These are phyloP conservation scores for Esperia sulphurella DNA, from an alignment of 2,888 invertebrate species.

Conservation along the genomic window DNA sequence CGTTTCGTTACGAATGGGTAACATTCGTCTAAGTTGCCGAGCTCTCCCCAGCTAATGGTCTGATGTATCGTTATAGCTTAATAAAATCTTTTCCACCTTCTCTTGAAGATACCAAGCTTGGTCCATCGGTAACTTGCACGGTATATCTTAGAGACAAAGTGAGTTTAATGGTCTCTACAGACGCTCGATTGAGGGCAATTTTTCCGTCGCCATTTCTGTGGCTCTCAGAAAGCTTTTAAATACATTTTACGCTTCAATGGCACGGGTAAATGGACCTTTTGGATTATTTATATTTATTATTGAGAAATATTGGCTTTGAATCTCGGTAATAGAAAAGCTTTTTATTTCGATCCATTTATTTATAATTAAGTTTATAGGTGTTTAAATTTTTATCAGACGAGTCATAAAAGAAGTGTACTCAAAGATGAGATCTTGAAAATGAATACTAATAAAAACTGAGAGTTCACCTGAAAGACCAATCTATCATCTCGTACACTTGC, in stretches of 20 bases:
- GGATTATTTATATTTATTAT: constrained; percentile 12
- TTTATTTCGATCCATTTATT: neutral
- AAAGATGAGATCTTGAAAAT: too few relatives aligned
- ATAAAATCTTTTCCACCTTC: constrained; percentile 42
- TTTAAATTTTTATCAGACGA: too few relatives aligned
- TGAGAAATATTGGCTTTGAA: constrained; percentile 1
- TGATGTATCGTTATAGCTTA: constrained; percentile 67
- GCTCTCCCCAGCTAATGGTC: constrained; percentile 55
- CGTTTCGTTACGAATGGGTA: constrained; percentile 41
- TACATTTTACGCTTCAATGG: constrained; percentile 31
- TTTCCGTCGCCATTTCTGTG: constrained; percentile 28
- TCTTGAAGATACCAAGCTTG: neutral
- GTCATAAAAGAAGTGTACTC: too few relatives aligned
- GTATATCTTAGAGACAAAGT: constrained; percentile 28
- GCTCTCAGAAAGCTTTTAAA: constrained; percentile 48
- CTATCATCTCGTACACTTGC: too few relatives aligned
- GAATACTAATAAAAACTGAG: too few relatives aligned
- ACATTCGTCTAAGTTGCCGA: constrained; percentile 59
- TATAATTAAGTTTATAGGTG: neutral
- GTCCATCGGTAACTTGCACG: constrained; percentile 17
- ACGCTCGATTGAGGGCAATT: constrained; percentile 28
- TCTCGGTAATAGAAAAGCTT: neutral
- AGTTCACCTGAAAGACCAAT: too few relatives aligned
- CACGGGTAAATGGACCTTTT: constrained; percentile 27
- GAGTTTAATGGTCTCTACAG: constrained; percentile 35